Evolutionary conservation across 2,888 invertebrate genomes (phyloP).

Genomic region (Operophtera brumata): DNA sequence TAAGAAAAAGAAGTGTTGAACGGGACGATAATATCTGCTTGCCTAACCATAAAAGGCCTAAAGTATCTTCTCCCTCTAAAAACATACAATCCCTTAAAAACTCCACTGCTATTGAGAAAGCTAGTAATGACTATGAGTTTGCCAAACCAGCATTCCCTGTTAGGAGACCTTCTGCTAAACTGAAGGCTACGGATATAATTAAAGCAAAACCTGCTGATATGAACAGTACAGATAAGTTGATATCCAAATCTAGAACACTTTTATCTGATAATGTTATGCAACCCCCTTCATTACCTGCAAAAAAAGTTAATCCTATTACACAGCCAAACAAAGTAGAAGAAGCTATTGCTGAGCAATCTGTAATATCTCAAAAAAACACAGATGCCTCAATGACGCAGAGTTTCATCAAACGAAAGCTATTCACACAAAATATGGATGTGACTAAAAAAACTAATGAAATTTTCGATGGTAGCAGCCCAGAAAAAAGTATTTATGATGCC

Average conservation of each 20-base stretch:
- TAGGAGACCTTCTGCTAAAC: constrained; percentile 40
- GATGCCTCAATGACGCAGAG: constrained; percentile 64
- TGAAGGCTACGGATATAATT: constrained; percentile 40
- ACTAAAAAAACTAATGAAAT: constrained; percentile 51
- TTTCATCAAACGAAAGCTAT: constrained; percentile 70
- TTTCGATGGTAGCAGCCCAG: constrained; percentile 50
- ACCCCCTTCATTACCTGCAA: constrained; percentile 2
- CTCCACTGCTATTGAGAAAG: constrained; percentile 24
- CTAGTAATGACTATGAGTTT: constrained; percentile 52
- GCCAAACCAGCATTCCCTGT: constrained; percentile 53
- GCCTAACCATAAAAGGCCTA: constrained; percentile 45
- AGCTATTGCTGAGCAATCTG: constrained; percentile 19
- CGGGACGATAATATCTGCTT: constrained; percentile 34
- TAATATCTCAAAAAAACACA: constrained; percentile 33
- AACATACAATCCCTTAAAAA: constrained; percentile 19
- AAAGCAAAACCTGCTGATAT: constrained; percentile 44
- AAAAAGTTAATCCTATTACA: constrained; percentile 19
- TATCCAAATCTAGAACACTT: constrained; percentile 46
- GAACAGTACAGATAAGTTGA: constrained; percentile 40
- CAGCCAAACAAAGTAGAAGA: constrained; percentile 25
- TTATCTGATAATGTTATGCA: constrained; percentile 30
- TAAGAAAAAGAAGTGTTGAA: constrained; percentile 41
- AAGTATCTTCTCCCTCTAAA: constrained; percentile 38
- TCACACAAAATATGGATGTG: constrained; percentile 66
- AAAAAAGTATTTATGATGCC: constrained; percentile 45